Percentiles rank a stretch among this genome's conserved stretches.
Conservation (phyloP, 2,797 vertebrate genomes). For the Lacerta bilineata region DNA sequence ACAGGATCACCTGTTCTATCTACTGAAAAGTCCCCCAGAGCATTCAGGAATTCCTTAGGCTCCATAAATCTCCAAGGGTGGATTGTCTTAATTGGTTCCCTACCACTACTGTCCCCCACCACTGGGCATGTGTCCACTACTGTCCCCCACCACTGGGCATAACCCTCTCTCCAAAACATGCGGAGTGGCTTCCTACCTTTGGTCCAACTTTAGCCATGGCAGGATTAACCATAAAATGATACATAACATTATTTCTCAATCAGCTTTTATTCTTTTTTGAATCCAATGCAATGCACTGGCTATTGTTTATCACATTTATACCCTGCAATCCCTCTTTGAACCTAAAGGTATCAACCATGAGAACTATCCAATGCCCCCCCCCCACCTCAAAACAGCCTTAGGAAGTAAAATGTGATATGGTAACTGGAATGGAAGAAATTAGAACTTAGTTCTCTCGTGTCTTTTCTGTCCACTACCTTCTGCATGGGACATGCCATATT, state of each 20-base stretch:
- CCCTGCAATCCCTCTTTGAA: not conserved
- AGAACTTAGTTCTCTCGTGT: not conserved
- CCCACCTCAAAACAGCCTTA: not conserved
- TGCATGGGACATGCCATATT: not conserved
- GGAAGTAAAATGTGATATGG: not conserved
- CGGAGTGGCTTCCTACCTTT: too few relatives aligned
- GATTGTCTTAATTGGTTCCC: too few relatives aligned
- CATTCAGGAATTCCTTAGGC: too few relatives aligned
- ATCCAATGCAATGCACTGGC: not conserved
- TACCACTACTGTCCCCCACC: too few relatives aligned
- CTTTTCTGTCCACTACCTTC: not conserved
- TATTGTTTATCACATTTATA: not conserved
- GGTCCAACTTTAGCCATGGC: not conserved
- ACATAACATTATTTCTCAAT: too few relatives aligned
- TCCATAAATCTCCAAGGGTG: too few relatives aligned
- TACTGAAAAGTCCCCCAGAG: too few relatives aligned
- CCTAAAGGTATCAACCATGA: not conserved
- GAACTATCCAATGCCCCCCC: not conserved
- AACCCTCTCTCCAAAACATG: too few relatives aligned
- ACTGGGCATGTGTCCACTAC: too few relatives aligned
- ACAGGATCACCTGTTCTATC: too few relatives aligned
- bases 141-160: too few relatives aligned
- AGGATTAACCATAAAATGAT: not conserved
- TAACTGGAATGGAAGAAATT: not conserved
- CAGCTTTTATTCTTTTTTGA: not conserved